Percentiles rank a stretch among this genome's conserved stretches.
Evolutionary conservation across 2,888 invertebrate species (phyloP).

Genomic region (Agonopterix alstromeriana): DNA sequence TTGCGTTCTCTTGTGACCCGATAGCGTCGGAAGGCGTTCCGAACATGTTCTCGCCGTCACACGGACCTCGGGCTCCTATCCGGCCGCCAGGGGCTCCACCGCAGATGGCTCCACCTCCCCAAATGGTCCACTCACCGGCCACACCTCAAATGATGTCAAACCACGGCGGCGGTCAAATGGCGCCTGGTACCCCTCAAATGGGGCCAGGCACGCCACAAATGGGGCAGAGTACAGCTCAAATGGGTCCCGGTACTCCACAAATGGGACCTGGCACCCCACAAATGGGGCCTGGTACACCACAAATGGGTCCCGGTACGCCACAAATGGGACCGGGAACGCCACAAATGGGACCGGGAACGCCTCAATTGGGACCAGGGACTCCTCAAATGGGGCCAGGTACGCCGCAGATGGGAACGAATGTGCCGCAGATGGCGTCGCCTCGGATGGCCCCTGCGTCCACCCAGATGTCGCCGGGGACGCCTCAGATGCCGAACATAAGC

Average conservation of each 20-base stretch:
- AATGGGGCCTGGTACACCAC: constrained; percentile 29
- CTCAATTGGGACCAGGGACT: constrained; percentile 33
- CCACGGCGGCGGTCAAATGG: constrained; percentile 18
- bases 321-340: constrained; percentile 46
- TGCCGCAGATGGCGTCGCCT: constrained; percentile 61
- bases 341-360: constrained; percentile 43
- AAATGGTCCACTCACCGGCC: constrained; percentile 38
- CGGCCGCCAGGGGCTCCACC: constrained; percentile 51
- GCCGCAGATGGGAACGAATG: constrained; percentile 41
- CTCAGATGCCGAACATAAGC: constrained; percentile 59
- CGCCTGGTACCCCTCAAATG: constrained; percentile 16
- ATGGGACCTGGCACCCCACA: constrained; percentile 28
- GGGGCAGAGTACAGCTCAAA: constrained; percentile 17
- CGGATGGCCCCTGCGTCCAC: constrained; percentile 61
- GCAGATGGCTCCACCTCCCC: constrained; percentile 25
- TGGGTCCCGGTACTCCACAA: constrained; percentile 19
- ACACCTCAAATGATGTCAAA: constrained; percentile 29
- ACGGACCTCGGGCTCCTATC: constrained; percentile 51
- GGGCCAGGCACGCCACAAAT: constrained; percentile 20
- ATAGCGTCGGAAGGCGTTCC: constrained; percentile 69
- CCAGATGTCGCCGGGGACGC: constrained; percentile 66
- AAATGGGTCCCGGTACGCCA: constrained; percentile 38
- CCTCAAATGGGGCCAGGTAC: constrained; percentile 35
- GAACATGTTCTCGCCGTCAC: constrained; percentile 65
- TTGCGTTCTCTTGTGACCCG: constrained; percentile 50